A percentile compares a stretch with the other conserved stretches of the same genome.
These are phyloP conservation scores for Plebejus argus DNA, from an alignment of 2,888 invertebrate species.

Conservation along the genomic window DNA sequence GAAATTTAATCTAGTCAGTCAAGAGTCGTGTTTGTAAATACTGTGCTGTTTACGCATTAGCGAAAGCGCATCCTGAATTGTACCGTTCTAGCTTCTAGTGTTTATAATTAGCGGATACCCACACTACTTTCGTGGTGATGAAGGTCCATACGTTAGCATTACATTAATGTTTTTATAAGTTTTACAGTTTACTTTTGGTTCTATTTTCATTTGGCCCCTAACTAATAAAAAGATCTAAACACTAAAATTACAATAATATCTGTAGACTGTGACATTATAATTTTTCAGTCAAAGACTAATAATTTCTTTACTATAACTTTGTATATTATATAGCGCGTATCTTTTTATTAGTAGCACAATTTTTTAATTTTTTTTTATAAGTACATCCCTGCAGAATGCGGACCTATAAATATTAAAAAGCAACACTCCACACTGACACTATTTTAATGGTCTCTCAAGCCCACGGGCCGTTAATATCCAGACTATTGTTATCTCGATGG, in stretches of 20 bases:
- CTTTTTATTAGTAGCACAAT: background rate
- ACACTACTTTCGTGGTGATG: background rate
- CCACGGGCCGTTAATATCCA: constrained; percentile 4
- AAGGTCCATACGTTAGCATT: background rate
- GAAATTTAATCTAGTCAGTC: background rate
- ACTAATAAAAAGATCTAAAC: too few relatives aligned
- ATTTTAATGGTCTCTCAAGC: constrained; percentile 28
- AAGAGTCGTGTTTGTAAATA: background rate
- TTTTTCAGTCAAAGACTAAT: too few relatives aligned
- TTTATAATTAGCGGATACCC: constrained; percentile 20
- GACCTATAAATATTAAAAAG: constrained; percentile 8
- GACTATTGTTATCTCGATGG: constrained; percentile 23
- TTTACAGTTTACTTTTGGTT: background rate
- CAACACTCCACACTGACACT: constrained; percentile 26
- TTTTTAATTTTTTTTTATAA: background rate
- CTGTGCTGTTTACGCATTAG: background rate
- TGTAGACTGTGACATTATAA: background rate
- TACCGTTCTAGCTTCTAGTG: background rate
- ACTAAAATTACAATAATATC: too few relatives aligned
- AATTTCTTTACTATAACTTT: too few relatives aligned
- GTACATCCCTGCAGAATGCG: constrained; percentile 15
- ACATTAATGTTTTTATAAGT: background rate
- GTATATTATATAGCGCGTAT: background rate
- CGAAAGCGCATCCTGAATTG: background rate
- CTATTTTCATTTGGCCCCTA: too few relatives aligned